Evolutionary conservation across 1,140 invertebrate genomes (phyloP), one percentile per base, ranked within the genome.

Genomic region (Temnothorax longispinosus): DNA sequence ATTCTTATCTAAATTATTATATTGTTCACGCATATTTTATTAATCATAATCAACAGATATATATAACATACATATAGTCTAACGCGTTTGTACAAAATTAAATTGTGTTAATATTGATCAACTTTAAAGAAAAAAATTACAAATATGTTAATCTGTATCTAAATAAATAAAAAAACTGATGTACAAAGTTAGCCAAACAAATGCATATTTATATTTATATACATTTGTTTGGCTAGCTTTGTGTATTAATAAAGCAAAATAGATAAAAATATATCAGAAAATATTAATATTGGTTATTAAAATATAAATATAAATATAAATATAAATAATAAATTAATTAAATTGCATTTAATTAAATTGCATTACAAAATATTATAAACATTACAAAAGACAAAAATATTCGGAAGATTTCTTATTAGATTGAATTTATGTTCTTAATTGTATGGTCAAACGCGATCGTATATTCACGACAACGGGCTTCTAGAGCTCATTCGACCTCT

Each of bases 381-480:
- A 58, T 72, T 32, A 11, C 7, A 15, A 21, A 18, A 71, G 13
- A 32, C 5, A 8, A 44, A 13, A 32, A 67, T 52, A 32, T 71
- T 18, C 8, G 21, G 6, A 71, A 13, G 1, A 71, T 81, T 0
- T 27, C 15, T 18, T 21, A 35, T 27, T 27, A 18, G 74, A 58
- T 41, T 47, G 21, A 13, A 81, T 71, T 67, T 56, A 58, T 32
- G 15, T 71, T 69, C 11, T 50, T 60, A 81, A 71, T 60, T 74
- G 52, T 21, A n/a, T 32, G 11, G 8, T 52, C 8, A 27, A 38
- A 69, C 3, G n/a, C 11, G 13, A 84, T 75, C 32, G 11, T 58
- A 44, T 44, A 13, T 82, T 47, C 18, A 18, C 52, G 41, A 62
- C 58, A 41, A 84, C 44, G 7, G 41, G 47, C 44, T 82, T 82